Base-by-base conservation (phyloP, 2,888 invertebrate genomes). In the Andrena praecox region DNA sequence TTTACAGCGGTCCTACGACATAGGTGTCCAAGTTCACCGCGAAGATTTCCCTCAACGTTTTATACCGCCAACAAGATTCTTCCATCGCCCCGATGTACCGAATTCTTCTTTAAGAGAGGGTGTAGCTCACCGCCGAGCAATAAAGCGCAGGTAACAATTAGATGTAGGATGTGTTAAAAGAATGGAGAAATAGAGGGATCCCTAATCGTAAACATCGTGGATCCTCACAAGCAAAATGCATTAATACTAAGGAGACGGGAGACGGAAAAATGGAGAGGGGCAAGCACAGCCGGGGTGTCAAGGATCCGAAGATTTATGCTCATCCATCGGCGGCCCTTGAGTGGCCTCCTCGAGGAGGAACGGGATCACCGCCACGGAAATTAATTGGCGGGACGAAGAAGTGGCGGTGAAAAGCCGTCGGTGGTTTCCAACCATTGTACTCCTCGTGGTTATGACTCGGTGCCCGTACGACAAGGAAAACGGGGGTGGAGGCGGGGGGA, bases 391-490 rank as follows among this genome's bases (percentile, higher is more conserved):
- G 85, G 75, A 76, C 85, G 87, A 85, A 85, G 84, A 90, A 87
- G 87, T 90, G 90, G 87, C 87, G 68, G 85, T 87, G 87, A 89
- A 89, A 89, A 90, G 89, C 80, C 83, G 84, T 66, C 77, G 73
- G 80, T 87, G 89, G 82, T 85, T 85, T 82, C 85, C 76, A 77
- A 81, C 87, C 80, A 91, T 91, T 91, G 91, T 91, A 81, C 81
- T 83, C 84, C 68, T 82, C 69, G 80, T 59, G 82, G 88, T 91
- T 91, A 89, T 87, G 91, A 91, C 90, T 90, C 87, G 85, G 56
- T 59, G 62, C 64, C 48, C 71, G 72, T 66, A 81, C 80, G 78
- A 83, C 84, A 75, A 64, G 66, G 63, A 60, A 74, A 29, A n/a
- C 62, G 79, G 71, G 63, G 68, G 71, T 35, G 59, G 68, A 52